Evolutionary conservation across 1,140 invertebrate genomes (phyloP).

Genomic region (Drosophila pseudoobscura): DNA sequence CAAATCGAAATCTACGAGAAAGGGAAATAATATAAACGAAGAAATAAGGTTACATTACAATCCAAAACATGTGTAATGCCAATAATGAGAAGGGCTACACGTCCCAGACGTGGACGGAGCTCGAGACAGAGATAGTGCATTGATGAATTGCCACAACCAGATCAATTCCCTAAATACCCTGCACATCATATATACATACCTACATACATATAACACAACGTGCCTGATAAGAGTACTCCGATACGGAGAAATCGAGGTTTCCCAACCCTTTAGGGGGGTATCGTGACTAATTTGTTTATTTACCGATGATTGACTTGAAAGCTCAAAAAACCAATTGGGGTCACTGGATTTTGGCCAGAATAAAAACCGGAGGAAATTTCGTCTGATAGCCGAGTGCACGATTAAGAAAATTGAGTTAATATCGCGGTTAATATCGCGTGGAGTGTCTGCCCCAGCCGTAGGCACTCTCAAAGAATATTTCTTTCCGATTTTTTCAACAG

Average conservation of each 20-base stretch:
- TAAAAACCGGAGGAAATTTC: slow-evolving; percentile 28
- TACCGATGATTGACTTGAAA: slow-evolving; percentile 35
- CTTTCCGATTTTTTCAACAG: slow-evolving; percentile 16
- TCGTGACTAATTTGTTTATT: slow-evolving; percentile 55
- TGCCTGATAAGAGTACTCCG: slow-evolving; percentile 21
- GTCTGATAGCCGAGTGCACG: slow-evolving; percentile 51
- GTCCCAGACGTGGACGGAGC: slow-evolving; percentile 25
- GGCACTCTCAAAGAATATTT: slow-evolving; percentile 2
- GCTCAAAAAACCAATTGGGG: slow-evolving; percentile 48
- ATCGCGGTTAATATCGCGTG: neutral
- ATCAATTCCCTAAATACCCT: slow-evolving; percentile 57
- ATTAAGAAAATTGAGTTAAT: slow-evolving; percentile 62
- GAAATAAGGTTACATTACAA: slow-evolving; percentile 44
- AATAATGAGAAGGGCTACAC: slow-evolving; percentile 69
- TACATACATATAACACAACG: neutral
- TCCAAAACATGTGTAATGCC: slow-evolving; percentile 80
- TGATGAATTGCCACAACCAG: slow-evolving; percentile 62
- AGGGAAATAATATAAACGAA: slow-evolving; percentile 33
- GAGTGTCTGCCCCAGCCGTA: slow-evolving; percentile 21
- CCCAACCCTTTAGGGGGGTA: slow-evolving; percentile 33
- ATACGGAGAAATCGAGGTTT: slow-evolving; percentile 41
- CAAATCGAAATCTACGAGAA: slow-evolving; percentile 29
- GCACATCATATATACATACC: slow-evolving; percentile 65
- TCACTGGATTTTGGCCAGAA: slow-evolving; percentile 21
- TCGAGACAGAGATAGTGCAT: slow-evolving; percentile 55